Evolutionary conservation across 2,797 vertebrate genomes (phyloP).

Genomic region (Spinus pinus): DNA sequence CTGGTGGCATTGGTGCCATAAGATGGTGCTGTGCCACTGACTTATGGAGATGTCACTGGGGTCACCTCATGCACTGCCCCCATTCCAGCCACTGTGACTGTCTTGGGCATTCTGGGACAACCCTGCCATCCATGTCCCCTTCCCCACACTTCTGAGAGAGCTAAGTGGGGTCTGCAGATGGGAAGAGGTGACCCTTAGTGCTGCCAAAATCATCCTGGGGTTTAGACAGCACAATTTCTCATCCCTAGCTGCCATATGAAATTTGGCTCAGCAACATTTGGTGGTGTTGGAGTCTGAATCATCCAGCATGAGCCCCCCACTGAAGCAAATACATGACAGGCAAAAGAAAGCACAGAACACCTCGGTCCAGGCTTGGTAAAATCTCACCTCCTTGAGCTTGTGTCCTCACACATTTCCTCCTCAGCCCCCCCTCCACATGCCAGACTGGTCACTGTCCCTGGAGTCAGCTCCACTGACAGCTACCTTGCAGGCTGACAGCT

Average conservation of each 20-base stretch:
- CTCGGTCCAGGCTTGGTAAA: neutral
- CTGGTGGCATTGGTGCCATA: neutral
- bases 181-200: neutral
- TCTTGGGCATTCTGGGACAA: neutral
- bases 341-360: neutral
- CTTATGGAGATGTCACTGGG: neutral
- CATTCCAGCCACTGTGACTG: neutral
- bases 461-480: conserved; percentile 16
- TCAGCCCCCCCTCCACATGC: neutral
- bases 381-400: neutral
- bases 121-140: neutral
- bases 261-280: neutral
- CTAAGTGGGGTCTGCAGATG: neutral
- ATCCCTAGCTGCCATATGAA: neutral
- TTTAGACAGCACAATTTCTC: neutral
- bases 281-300: neutral
- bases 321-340: neutral
- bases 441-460: neutral
- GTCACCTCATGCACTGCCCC: neutral
- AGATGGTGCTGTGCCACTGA: neutral
- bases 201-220: neutral
- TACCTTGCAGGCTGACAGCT: neutral
- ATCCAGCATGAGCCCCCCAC: neutral
- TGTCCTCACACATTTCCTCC: neutral
- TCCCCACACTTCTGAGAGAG: neutral